phyloP scores from a whole-genome alignment of 2,888 invertebrate genomes.

The Torymus aiolomorphi region DNA sequence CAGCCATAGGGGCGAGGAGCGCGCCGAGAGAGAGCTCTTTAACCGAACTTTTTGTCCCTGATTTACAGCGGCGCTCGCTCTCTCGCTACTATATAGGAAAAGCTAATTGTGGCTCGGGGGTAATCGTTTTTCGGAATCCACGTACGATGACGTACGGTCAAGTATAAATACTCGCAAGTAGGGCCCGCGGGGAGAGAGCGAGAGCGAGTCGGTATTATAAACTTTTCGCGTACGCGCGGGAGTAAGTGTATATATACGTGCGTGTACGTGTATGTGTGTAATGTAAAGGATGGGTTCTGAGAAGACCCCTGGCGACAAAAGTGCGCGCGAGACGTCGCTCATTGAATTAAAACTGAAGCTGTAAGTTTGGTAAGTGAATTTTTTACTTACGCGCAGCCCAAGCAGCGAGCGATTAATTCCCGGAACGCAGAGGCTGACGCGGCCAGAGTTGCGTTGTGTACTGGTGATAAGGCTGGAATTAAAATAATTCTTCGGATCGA shows the following conservation, averaged over 20 bases:
- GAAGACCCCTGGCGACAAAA: conserved; percentile 52
- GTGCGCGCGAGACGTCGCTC: neutral
- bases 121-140: conserved; percentile 67
- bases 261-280: no score
- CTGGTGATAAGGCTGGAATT: neutral
- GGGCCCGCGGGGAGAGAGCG: neutral
- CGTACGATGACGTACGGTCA: conserved; percentile 46
- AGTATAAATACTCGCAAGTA: conserved; percentile 45
- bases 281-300: conserved; percentile 37
- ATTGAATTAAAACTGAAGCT: conserved; percentile 44
- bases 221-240: conserved; percentile 10
- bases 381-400: neutral
- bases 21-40: conserved; percentile 11
- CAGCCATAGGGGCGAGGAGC: neutral
- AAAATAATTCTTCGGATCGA: conserved; percentile 2
- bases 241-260: no score
- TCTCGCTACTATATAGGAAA: conserved; percentile 19
- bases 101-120: conserved; percentile 68
- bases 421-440: neutral
- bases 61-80: conserved; percentile 29
- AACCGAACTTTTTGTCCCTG: conserved; percentile 10
- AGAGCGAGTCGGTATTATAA: conserved; percentile 18
- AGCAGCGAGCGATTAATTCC: neutral
- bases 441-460: no score
- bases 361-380: conserved; percentile 26